These are phyloP conservation scores for Conger conger DNA, from an alignment of 2,113 vertebrate genomes.

Conservation along the genomic window DNA sequence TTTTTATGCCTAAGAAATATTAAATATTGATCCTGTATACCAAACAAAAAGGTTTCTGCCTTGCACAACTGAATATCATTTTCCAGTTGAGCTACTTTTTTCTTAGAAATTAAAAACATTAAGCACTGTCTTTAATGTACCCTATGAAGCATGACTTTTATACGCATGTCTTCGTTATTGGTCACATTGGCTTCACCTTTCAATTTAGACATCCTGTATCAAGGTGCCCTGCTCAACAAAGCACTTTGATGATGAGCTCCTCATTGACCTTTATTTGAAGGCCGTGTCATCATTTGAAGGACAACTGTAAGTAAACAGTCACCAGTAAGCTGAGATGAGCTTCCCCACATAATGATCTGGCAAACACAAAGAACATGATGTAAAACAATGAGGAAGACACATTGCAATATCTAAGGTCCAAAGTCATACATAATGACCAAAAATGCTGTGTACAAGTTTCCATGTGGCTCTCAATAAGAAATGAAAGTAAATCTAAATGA, in stretches of 20 bases:
- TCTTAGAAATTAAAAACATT: not conserved
- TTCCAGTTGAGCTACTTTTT: not conserved
- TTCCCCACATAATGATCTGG: not conserved
- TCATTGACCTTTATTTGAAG: not conserved
- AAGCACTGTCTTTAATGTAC: not conserved
- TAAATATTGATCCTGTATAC: not conserved
- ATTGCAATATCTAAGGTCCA: not conserved
- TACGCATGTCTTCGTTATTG: not conserved
- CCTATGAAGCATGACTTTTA: not conserved
- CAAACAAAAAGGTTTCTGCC: constrained; percentile 7
- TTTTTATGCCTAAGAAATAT: not conserved
- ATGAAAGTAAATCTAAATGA: not conserved
- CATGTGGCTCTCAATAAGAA: not conserved
- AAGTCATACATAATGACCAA: not conserved
- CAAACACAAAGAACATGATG: not conserved
- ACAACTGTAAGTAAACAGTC: not conserved
- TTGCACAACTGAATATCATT: not conserved
- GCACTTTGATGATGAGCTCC: constrained; percentile 4
- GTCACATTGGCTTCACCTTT: not conserved
- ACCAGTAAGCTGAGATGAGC: not conserved
- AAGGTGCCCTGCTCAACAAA: not conserved
- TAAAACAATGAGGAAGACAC: not conserved
- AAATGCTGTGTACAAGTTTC: not conserved
- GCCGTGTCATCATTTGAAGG: not conserved
- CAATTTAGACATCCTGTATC: not conserved